Conservation (phyloP, 30 jellyfish, hydroid and myxozoan species). For the Aurelia aurita region DNA sequence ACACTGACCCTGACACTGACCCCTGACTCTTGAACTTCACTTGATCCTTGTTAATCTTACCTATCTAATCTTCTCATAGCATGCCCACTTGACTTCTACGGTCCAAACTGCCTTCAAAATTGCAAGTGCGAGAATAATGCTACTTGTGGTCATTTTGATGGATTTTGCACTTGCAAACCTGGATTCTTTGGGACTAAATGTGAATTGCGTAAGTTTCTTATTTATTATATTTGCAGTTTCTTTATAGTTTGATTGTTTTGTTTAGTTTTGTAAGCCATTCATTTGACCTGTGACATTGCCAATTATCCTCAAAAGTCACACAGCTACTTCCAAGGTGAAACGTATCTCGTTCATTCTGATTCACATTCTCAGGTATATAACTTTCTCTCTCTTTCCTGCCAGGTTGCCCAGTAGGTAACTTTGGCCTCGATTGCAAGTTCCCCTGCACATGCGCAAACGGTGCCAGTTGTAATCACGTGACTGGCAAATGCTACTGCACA, state of each 20-base stretch:
- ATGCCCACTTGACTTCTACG: slow-evolving; percentile 52
- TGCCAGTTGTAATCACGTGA: slow-evolving; percentile 70
- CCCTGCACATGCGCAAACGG: slow-evolving; percentile 74
- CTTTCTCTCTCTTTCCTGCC: background rate
- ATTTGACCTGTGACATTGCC: background rate
- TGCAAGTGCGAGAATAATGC: slow-evolving; percentile 80
- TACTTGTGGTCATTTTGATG: slow-evolving; percentile 70
- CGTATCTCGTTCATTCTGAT: background rate
- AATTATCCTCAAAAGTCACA: no score
- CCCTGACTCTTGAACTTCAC: no score
- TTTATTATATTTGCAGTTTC: background rate
- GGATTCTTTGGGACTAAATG: slow-evolving; percentile 71
- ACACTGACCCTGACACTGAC: no score
- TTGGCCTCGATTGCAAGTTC: slow-evolving; percentile 65
- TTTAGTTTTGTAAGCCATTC: background rate
- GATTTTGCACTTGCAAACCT: slow-evolving; percentile 65
- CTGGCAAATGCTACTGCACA: slow-evolving; percentile 77
- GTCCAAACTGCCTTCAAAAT: slow-evolving; percentile 51
- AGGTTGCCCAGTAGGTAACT: slow-evolving; percentile 80
- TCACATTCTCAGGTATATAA: background rate
- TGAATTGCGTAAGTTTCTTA: slow-evolving; percentile 27
- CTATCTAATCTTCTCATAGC: slow-evolving; percentile 31
- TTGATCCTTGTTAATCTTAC: no score
- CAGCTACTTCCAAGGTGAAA: no score
- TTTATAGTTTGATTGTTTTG: background rate